Evolutionary conservation across 2,888 invertebrate species (phyloP), one percentile per base, ranked within the genome.

Genomic region (Stramonita haemastoma): DNA sequence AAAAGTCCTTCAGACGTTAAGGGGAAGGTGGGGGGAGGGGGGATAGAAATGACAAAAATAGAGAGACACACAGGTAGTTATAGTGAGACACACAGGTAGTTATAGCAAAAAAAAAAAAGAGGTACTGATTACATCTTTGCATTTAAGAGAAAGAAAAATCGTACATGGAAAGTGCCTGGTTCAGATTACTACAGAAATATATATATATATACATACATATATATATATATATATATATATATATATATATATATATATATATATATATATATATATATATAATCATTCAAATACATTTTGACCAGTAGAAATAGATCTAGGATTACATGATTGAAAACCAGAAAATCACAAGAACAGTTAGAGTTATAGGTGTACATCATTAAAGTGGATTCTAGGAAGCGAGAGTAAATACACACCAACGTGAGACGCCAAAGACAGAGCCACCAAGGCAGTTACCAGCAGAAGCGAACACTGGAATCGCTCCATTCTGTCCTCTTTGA

Each of bases 61-160:
- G 66, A 86, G 32, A 66, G 13, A 86, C 86, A 86, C 1, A 86
- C 86, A 66, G 29, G 32, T 32, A 66, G 29, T 11, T 17, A 66
- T 66, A 86, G 19, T 32, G 66, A 86, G 19, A 86, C 86, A 86
- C 8, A 66, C 86, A 86, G 17, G 56, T 66, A 86, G 0, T 66
- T 26, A 86, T 34, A 86, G 8, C 46, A 46, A 46, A 46, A 46
- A 46, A 46, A 46, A 46, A 46, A 46, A 5, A 8, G 46, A 46
- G 46, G 46, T 8, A 46, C 46, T 2, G 46, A 8, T 46, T 46
- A 46, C 46, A 46, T 46, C 46, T 46, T 46, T 46, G 46, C 46
- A 46, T 46, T 46, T 8, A 8, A 46, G 8, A 46, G 2, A 8
- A 46, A 46, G 2, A 46, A 46, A 46, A 46, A 5, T 46, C 46